A percentile compares a stretch with the other conserved stretches of the same genome.
phyloP scores from a whole-genome alignment of 53 echinoderm and acorn worm genomes.

The Patiria pectinifera region DNA sequence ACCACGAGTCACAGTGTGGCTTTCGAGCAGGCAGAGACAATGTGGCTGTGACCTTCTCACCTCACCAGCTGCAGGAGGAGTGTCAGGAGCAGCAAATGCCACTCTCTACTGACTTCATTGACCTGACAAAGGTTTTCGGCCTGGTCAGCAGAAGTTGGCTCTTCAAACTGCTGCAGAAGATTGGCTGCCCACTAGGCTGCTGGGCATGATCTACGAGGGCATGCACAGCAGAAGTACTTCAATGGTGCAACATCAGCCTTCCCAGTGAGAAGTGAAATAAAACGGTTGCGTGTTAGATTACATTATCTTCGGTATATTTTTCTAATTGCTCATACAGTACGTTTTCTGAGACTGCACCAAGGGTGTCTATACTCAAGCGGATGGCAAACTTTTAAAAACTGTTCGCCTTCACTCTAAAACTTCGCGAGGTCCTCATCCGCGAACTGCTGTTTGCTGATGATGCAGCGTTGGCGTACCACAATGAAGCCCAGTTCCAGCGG shows the following conservation, averaged over 20 bases:
- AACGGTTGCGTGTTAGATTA: too few relatives aligned
- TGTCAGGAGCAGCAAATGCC: constrained; percentile 2
- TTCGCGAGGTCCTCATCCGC: too few relatives aligned
- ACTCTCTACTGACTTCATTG: too few relatives aligned
- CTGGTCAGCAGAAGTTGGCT: not conserved
- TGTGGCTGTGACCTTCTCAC: not conserved
- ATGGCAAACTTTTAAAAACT: too few relatives aligned
- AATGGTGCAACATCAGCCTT: not conserved
- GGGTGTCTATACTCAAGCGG: too few relatives aligned
- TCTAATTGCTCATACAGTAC: not conserved
- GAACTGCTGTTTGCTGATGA: too few relatives aligned
- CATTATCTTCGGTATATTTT: not conserved
- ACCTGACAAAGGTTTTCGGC: not conserved
- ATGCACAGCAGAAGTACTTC: not conserved
- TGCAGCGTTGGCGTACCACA: too few relatives aligned
- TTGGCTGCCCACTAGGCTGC: too few relatives aligned
- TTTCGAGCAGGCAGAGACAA: not conserved
- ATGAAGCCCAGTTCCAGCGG: too few relatives aligned
- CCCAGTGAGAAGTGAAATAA: not conserved
- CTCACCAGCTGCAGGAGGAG: not conserved
- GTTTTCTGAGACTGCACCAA: not conserved
- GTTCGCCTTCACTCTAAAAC: too few relatives aligned
- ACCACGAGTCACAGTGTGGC: constrained; percentile 18
- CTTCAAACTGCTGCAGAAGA: too few relatives aligned
- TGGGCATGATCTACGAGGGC: not conserved